A percentile compares a stretch with the other conserved stretches of the same genome.
These are phyloP conservation scores for roundworm (Caenorhabditis elegans) DNA, from an alignment of 1,140 invertebrate species.

Conservation along the genomic window DNA sequence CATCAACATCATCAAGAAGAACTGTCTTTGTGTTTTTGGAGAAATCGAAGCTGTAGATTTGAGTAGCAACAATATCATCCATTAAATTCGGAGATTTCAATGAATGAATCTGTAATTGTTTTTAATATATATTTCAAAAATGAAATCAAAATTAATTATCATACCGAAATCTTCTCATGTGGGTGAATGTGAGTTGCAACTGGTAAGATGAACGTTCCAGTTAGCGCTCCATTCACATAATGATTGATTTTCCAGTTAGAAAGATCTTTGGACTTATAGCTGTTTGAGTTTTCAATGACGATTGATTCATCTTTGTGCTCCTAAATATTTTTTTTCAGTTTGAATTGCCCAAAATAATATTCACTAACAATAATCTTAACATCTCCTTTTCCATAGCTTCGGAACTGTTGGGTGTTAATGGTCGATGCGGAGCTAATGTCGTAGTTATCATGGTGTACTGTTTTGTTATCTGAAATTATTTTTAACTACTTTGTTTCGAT, in stretches of 20 bases:
- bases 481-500: too few species aligned
- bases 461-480: not conserved
- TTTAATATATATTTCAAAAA: not conserved
- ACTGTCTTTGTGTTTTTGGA: not conserved
- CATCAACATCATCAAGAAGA: slow-evolving; percentile 11
- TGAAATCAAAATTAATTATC: not conserved
- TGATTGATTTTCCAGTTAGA: slow-evolving; percentile 10
- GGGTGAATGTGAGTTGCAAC: slow-evolving; percentile 9
- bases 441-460: not conserved
- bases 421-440: not conserved
- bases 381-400: not conserved
- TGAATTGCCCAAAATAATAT: not conserved
- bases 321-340: not conserved
- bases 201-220: not conserved
- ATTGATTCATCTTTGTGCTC: slow-evolving; percentile 17
- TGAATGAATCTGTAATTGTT: not conserved
- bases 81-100: not conserved
- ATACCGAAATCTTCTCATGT: not conserved
- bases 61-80: not conserved
- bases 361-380: not conserved
- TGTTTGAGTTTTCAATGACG: not conserved
- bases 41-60: not conserved
- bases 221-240: not conserved
- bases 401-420: not conserved
- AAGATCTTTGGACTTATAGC: not conserved